A percentile compares a stretch with the other conserved stretches of the same genome.
Conservation (phyloP, 2,113 vertebrate species). For the Sterrhoptilus dennistouni region DNA sequence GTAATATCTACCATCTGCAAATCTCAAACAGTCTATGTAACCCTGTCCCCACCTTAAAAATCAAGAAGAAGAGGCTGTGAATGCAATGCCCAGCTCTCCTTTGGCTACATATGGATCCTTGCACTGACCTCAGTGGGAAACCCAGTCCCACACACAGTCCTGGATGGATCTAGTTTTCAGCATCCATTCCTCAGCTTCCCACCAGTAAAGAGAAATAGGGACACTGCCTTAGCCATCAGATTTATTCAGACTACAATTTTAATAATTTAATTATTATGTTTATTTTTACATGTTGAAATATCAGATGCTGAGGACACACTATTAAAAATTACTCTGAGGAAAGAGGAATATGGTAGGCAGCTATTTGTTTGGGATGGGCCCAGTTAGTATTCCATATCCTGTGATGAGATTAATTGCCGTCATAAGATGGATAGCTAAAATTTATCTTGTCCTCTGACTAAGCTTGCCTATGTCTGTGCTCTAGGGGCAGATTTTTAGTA, state of each 20-base stretch:
- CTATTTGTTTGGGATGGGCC: not conserved
- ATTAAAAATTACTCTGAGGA: not conserved
- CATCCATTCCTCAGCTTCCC: not conserved
- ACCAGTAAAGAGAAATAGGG: not conserved
- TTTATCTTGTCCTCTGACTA: not conserved
- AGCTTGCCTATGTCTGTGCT: not conserved
- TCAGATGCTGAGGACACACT: not conserved
- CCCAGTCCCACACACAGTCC: not conserved
- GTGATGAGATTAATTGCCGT: not conserved
- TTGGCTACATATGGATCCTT: rapidly evolving
- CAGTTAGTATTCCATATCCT: not conserved
- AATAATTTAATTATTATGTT: not conserved
- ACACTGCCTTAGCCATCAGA: not conserved
- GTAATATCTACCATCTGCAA: not conserved
- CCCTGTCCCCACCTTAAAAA: not conserved
- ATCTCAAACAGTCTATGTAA: not conserved
- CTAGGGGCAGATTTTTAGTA: not conserved
- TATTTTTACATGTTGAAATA: not conserved
- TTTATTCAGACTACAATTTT: not conserved
- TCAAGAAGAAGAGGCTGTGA: not conserved
- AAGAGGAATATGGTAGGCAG: not conserved
- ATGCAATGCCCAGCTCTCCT: not conserved
- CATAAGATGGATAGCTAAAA: not conserved
- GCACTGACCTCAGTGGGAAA: not conserved
- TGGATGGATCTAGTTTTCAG: not conserved